Evolutionary conservation across 1,140 invertebrate genomes (phyloP), one percentile per base, ranked within the genome.

Genomic region (Magallana gigas): DNA sequence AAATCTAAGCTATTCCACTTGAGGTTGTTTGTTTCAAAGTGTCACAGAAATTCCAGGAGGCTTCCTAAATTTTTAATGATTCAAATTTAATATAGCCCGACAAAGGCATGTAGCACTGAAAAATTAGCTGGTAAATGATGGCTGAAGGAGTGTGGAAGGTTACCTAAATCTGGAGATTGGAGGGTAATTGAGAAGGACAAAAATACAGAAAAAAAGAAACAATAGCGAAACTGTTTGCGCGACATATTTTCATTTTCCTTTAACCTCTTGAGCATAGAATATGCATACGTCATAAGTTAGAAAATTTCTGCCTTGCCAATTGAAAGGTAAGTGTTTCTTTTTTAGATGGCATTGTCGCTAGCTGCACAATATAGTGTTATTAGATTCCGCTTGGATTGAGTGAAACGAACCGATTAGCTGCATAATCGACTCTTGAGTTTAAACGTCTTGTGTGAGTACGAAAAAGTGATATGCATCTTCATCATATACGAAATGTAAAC

Each of bases 81-180:
- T 29, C 18, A 76, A 76, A 76, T 76, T 76, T 76, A 76, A 76
- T 76, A 76, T 12, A 76, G 68, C 23, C 18, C 23, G 68, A 76
- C 68, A 76, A 76, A 76, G 68, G 68, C 68, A 76, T 29, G 68
- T 76, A 76, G 36, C 68, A 76, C 68, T 76, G 68, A 76, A 76
- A 76, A 76, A 76, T 76, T 76, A 76, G 23, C 8, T 23, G 68
- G 8, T 76, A 29, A 76, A 76, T 76, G 68, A 76, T 76, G 23
- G 12, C 14, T 76, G 68, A 76, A 29, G 68, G 68, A 76, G 29
- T 76, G 68, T 76, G 68, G 68, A 76, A 23, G 23, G 23, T 29
- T 48, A 29, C 68, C 68, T 76, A 76, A 76, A 76, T 76, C 68
- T 76, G 7, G 29, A 76, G 68, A 23, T 9, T 76, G 68, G 36